Evolutionary conservation across 2,797 vertebrate genomes (phyloP).

Genomic region (Pangasius krempfi): DNA sequence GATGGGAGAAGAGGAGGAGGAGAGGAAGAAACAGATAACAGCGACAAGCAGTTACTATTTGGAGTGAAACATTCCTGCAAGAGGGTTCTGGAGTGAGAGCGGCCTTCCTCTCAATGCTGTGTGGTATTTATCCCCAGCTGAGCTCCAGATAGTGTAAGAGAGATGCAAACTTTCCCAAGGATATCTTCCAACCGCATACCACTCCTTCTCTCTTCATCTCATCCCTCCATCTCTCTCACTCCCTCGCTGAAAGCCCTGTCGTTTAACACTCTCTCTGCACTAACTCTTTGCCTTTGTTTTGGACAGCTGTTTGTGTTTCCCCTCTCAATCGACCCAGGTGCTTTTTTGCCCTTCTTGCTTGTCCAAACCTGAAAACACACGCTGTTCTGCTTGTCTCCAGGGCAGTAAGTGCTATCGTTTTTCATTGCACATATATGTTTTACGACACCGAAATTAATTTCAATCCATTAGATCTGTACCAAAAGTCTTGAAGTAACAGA

Average conservation of each 20-base stretch:
- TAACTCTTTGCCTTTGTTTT: slow-evolving; percentile 58
- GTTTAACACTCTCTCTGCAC: slow-evolving; percentile 22
- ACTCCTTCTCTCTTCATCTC: slow-evolving; percentile 16
- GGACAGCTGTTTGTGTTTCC: slow-evolving; percentile 52
- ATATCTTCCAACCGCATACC: slow-evolving; percentile 75
- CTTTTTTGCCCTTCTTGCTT: slow-evolving; percentile 46
- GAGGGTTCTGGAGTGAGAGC: slow-evolving; percentile 68
- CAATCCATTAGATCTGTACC: not conserved
- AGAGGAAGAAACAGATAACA: slow-evolving; percentile 63
- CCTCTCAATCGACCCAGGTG: slow-evolving; percentile 55
- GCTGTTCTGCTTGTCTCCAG: slow-evolving; percentile 12
- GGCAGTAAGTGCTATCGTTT: not conserved
- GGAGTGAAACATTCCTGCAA: slow-evolving; percentile 80
- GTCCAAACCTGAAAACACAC: slow-evolving; percentile 26
- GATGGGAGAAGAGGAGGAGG: slow-evolving; percentile 48
- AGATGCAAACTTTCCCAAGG: slow-evolving; percentile 85
- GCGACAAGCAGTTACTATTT: slow-evolving; percentile 78
- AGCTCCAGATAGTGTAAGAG: slow-evolving; percentile 74
- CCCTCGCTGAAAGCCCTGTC: slow-evolving; percentile 33
- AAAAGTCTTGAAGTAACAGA: not conserved
- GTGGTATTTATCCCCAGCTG: slow-evolving; percentile 83
- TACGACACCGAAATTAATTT: not conserved
- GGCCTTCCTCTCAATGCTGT: slow-evolving; percentile 79
- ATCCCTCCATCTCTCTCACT: slow-evolving; percentile 37
- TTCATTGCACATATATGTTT: not conserved